Conservation (phyloP, 2,888 invertebrate genomes). For the Kuschelorhynchus macadamiae region DNA sequence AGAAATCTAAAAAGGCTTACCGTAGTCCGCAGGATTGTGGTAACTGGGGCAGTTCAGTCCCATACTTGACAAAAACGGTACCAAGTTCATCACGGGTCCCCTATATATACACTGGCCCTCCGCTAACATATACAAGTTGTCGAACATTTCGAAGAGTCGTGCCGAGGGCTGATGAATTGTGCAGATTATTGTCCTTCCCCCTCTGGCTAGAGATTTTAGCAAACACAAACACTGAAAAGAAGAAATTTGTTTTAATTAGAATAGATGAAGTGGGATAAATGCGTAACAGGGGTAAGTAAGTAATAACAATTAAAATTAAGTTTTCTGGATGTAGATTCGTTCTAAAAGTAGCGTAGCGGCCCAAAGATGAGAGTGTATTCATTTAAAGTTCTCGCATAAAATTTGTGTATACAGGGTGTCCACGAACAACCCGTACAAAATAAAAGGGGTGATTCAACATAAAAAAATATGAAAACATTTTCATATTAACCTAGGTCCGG, state of each 20-base stretch:
- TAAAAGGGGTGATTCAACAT: no score
- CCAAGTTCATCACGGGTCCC: conserved; percentile 85
- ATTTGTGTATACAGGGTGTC: no score
- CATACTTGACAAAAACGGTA: conserved; percentile 90
- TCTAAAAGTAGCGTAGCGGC: no score
- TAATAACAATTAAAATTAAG: no score
- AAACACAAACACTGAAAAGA: conserved; percentile 84
- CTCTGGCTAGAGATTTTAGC: conserved; percentile 89
- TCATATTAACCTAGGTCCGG: no score
- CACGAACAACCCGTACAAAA: no score
- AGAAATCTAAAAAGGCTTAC: conserved; percentile 70
- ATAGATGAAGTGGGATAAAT: no score
- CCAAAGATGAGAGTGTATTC: no score
- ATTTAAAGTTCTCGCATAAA: no score
- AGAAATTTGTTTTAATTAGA: neutral
- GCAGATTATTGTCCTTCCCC: conserved; percentile 92
- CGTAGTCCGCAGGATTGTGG: conserved; percentile 97
- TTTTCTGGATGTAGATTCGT: no score
- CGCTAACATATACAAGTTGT: conserved; percentile 90
- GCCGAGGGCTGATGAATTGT: conserved; percentile 98
- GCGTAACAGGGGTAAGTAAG: no score
- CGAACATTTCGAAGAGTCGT: conserved; percentile 95
- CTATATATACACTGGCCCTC: conserved; percentile 96
- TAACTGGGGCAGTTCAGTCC: conserved; percentile 93
- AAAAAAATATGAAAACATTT: no score